Percentiles rank a stretch among this genome's conserved stretches.
Evolutionary conservation across 2,888 invertebrate genomes (phyloP).

Genomic region (Petrophora chlorosata): DNA sequence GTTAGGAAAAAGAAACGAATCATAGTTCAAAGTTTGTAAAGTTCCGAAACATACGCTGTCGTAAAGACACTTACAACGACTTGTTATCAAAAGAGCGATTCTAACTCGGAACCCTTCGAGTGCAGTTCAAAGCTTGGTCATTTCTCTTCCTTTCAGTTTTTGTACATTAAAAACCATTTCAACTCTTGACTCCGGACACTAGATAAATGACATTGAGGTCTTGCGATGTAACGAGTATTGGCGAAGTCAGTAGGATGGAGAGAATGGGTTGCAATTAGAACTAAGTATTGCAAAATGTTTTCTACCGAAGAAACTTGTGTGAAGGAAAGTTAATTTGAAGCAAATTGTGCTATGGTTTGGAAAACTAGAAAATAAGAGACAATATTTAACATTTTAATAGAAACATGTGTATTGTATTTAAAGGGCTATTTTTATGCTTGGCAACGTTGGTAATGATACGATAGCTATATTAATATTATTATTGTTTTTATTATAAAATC

Average conservation of each 20-base stretch:
- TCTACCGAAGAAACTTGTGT: background rate
- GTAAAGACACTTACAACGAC: background rate
- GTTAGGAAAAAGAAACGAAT: too few species aligned
- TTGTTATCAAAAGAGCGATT: conserved; percentile 9
- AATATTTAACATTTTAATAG: conserved; percentile 8
- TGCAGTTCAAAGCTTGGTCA: conserved; percentile 31
- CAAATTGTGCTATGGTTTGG: conserved; percentile 1
- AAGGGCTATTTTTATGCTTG: too few species aligned
- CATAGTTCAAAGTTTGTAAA: too few species aligned
- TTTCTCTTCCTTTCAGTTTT: conserved; percentile 30
- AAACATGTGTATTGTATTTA: too few species aligned
- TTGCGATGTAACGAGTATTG: conserved; percentile 14
- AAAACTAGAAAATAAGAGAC: conserved; percentile 7
- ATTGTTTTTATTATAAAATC: too few species aligned
- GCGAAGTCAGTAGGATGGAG: background rate
- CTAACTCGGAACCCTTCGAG: conserved; percentile 9
- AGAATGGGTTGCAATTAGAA: conserved; percentile 5
- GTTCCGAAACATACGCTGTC: too few species aligned
- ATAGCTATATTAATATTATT: too few species aligned
- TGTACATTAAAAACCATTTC: conserved; percentile 30
- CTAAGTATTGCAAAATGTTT: background rate
- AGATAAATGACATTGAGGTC: conserved; percentile 32
- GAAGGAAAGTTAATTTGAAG: background rate
- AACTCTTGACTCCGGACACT: conserved; percentile 13
- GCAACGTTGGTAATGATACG: too few species aligned